A percentile compares a stretch with the other conserved stretches of the same genome.
Conservation (phyloP, 2,888 invertebrate species). For the Plebejus anna region DNA sequence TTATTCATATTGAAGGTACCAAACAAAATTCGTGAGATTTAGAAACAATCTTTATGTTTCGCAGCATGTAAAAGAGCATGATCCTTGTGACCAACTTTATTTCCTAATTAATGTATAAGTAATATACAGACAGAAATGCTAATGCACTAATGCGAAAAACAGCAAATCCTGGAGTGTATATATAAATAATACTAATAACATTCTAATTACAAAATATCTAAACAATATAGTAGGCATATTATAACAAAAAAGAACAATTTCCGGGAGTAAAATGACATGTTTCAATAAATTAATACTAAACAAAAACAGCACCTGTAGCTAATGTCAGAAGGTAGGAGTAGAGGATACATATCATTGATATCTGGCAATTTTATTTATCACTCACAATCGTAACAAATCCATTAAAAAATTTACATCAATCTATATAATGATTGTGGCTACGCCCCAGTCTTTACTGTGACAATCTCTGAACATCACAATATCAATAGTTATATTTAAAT, state of each 20-base stretch:
- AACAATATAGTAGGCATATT: conserved; percentile 71
- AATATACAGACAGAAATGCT: conserved; percentile 28
- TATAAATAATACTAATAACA: conserved; percentile 77
- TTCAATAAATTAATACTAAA: conserved; percentile 49
- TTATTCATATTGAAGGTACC: conserved; percentile 66
- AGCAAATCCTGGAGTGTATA: conserved; percentile 65
- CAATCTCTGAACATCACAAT: conserved; percentile 34
- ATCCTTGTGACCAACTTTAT: conserved; percentile 52
- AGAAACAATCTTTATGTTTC: conserved; percentile 49
- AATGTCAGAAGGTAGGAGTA: conserved; percentile 42
- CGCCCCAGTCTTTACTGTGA: conserved; percentile 64
- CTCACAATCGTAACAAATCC: conserved; percentile 60
- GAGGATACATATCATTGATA: conserved; percentile 42
- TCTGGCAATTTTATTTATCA: conserved; percentile 45
- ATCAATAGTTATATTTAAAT: not conserved
- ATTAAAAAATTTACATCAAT: conserved; percentile 30
- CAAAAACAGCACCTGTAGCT: conserved; percentile 60
- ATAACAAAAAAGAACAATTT: conserved; percentile 68
- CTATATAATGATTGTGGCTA: conserved; percentile 40
- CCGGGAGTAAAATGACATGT: conserved; percentile 53
- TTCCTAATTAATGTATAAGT: conserved; percentile 24
- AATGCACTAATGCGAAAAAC: conserved; percentile 14
- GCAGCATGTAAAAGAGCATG: conserved; percentile 38
- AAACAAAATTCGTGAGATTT: conserved; percentile 61
- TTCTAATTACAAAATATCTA: conserved; percentile 65